Base-by-base conservation (phyloP, 1,140 invertebrate genomes). In the Schlechtendalia chinensis region DNA sequence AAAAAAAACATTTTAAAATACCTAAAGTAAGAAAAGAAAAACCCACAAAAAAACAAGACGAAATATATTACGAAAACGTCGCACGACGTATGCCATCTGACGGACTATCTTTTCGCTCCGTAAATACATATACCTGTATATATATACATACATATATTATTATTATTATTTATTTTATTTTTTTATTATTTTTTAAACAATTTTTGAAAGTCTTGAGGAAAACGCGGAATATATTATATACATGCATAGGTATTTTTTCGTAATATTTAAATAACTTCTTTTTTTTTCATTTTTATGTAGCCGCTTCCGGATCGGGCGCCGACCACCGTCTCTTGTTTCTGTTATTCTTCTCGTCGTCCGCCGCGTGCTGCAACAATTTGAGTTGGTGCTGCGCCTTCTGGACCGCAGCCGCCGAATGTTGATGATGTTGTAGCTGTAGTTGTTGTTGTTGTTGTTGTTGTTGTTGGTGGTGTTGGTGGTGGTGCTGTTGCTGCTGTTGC, bases 311-410 rank as follows among this genome's bases (percentile, higher is more conserved):
- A 82, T 90, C 90, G 10, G 90, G 89, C 6, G 90, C 90, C 8
- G 90, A 91, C 89, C 90, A 91, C 53, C 90, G 86, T 58, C 90
- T 84, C 83, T 90, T 90, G 69, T 89, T 87, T 65, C 87, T 86
- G 19, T 87, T 86, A 81, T 85, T 87, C 67, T 65, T 54, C 11
- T 67, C 65, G 17, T 71, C 63, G 16, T 81, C 80, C 54, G 61
- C 58, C 16, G 12, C 29, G 24, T 14, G 32, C n/a, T 32, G 61
- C 53, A 27, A n/a, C 56, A 10, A n/a, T 24, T 53, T 58, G 12
- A 58, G 39, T 32, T 75, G n/a, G n/a, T n/a, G 67, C 39, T 75
- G 67, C 27, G 19, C 65, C 27, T 74, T 50, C 19, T 58, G 56
- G 29, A 45, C 32, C 32, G 32, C 50, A n/a, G 39, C 32, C 50